Base-by-base conservation (phyloP, 2,113 vertebrate species). In the Chlorodrepanis virens region DNA sequence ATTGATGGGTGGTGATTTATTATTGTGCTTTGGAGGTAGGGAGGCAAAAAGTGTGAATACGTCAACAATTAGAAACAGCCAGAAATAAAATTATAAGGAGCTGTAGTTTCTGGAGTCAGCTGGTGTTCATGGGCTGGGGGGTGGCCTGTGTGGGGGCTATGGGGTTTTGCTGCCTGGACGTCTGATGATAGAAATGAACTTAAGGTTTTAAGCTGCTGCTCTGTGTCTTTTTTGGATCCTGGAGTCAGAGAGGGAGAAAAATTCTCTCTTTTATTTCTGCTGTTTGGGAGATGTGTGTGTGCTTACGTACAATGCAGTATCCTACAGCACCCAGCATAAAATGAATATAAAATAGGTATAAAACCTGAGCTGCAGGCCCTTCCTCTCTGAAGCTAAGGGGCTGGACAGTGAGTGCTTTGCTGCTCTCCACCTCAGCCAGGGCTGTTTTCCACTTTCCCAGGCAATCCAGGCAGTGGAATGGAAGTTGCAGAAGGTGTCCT, bases 231-330 rank as follows among this genome's bases (percentile, higher is more conserved):
- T 69, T 39, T 45, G 42, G 37, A 33, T 88, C n/a, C 25, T 11
- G 14, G 74, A 37, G 19, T 44, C 49, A 29, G 20, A 21, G 17
- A 90, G 7, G 31, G 14, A 83, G 27, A 28, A 45, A 31, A 25
- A 28, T 69, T 45, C 29, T 69, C 24, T 70, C 19, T 76, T 72
- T 35, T 45, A 4, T 61, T 59, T 60, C 47, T 40, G 27, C 28
- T 52, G 15, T 4, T 24, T 50, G 67, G 70, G 45, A 60, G 33
- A 10, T 5, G 9, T 29, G n/a, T 47, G 5, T 54, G 40, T 44
- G 24, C 23, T 2, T 35, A n/a, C 0, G 0, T 28, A 13, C n/a
- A 42, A 10, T 22, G 44, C 45, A 49, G 42, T 29, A 7, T 59
- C 56, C 67, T 72, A 19, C 47, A 33, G 60, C 40, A 24, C 17